These are phyloP conservation scores for Spilarctia lutea DNA, from an alignment of 2,888 invertebrate genomes.

Conservation along the genomic window DNA sequence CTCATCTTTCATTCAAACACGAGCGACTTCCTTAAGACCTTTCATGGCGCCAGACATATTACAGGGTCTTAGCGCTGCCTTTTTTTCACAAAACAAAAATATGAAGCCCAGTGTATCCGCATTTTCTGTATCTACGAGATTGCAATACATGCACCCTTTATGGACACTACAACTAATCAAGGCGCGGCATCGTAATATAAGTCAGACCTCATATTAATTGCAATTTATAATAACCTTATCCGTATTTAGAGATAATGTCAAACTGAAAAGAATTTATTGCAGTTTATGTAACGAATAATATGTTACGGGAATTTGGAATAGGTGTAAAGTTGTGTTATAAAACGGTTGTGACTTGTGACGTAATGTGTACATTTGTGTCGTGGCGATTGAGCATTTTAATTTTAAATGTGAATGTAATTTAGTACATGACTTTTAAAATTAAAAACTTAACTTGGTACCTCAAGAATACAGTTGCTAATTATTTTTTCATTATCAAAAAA, in stretches of 20 bases:
- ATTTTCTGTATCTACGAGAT: slow-evolving; percentile 60
- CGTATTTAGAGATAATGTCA: slow-evolving; percentile 28
- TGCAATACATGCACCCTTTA: slow-evolving; percentile 65
- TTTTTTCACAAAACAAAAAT: slow-evolving; percentile 62
- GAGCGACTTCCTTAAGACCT: slow-evolving; percentile 24
- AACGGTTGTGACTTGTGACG: slow-evolving; percentile 1
- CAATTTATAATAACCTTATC: slow-evolving; percentile 31
- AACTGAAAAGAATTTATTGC: slow-evolving; percentile 26
- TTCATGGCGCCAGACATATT: slow-evolving; percentile 45
- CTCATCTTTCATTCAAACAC: slow-evolving; percentile 46
- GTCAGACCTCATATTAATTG: slow-evolving; percentile 39
- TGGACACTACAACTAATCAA: slow-evolving; percentile 73
- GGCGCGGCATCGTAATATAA: slow-evolving; percentile 48
- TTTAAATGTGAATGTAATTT: background rate
- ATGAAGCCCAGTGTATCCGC: slow-evolving; percentile 65
- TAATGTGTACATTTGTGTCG: background rate
- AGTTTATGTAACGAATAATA: slow-evolving; percentile 19
- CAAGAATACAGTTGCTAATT: no score
- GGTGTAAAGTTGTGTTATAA: slow-evolving; percentile 3
- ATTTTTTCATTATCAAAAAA: no score
- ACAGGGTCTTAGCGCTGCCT: slow-evolving; percentile 48
- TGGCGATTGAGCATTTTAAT: background rate
- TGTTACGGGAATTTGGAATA: slow-evolving; percentile 11
- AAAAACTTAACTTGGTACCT: no score
- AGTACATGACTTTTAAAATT: no score